Percentiles rank a stretch among this genome's conserved stretches.
Evolutionary conservation across 1,140 invertebrate species (phyloP).

Genomic region (Nasonia giraulti): DNA sequence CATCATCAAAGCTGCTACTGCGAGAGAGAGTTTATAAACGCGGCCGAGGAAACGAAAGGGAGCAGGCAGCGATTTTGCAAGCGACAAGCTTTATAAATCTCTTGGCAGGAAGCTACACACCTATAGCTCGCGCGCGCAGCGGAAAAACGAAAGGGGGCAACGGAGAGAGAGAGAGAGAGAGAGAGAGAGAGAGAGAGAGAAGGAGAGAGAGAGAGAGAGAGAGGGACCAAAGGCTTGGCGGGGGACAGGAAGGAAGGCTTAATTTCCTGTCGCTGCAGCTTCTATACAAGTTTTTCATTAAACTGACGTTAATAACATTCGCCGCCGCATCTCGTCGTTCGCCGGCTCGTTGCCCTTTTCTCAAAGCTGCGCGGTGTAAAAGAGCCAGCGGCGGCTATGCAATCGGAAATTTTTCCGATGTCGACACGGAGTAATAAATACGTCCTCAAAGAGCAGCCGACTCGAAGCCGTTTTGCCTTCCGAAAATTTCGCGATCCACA

Average conservation of each 20-base stretch:
- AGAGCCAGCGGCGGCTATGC: background rate
- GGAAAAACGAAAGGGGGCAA: slow-evolving; percentile 17
- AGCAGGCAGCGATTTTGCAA: slow-evolving; percentile 36
- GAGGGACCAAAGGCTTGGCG: background rate
- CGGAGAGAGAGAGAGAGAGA: background rate
- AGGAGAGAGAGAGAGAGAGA: background rate
- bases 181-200: background rate
- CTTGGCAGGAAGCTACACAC: background rate
- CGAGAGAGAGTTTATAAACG: background rate
- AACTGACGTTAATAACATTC: slow-evolving; percentile 38
- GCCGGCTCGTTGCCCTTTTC: background rate
- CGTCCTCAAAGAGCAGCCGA: too few species aligned
- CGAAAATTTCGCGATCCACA: background rate
- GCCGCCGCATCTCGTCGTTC: background rate
- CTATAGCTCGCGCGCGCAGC: background rate
- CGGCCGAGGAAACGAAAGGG: background rate
- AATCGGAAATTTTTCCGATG: slow-evolving; percentile 16
- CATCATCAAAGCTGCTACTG: slow-evolving; percentile 12
- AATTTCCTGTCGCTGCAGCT: slow-evolving; percentile 40
- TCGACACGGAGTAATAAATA: background rate
- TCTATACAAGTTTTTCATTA: slow-evolving; percentile 23
- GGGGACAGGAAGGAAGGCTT: slow-evolving; percentile 29
- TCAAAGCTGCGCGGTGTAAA: background rate
- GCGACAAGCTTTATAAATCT: slow-evolving; percentile 49
- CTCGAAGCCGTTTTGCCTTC: background rate